Conservation (phyloP, 2,113 vertebrate genomes). For the Bothrops jararaca region DNA sequence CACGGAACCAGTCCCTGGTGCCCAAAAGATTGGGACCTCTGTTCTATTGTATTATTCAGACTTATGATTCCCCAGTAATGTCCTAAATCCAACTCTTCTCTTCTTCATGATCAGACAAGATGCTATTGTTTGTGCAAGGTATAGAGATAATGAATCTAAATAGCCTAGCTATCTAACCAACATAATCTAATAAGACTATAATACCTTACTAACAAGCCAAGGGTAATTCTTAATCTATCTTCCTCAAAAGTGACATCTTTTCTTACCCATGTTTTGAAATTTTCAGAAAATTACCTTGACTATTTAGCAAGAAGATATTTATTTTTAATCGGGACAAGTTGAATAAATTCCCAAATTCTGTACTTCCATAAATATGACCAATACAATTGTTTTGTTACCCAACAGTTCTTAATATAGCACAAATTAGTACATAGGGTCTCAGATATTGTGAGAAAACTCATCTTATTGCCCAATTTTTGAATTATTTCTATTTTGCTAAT, state of each 20-base stretch:
- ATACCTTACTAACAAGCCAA: not conserved
- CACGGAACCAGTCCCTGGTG: too few relatives aligned
- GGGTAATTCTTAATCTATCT: not conserved
- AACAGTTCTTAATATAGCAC: not conserved
- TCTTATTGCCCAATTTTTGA: not conserved
- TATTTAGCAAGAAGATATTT: not conserved
- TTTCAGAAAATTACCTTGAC: not conserved
- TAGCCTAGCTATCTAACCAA: not conserved
- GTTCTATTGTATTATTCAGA: not conserved
- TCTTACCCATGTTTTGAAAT: not conserved
- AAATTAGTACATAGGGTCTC: not conserved
- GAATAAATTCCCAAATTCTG: not conserved
- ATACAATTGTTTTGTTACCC: not conserved
- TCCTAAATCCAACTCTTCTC: not conserved
- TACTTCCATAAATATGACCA: not conserved
- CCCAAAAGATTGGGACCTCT: too few relatives aligned
- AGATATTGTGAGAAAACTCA: not conserved
- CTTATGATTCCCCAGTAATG: not conserved
- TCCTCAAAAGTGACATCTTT: not conserved
- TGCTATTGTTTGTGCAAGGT: not conserved
- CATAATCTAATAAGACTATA: not conserved
- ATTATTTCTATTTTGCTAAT: not conserved
- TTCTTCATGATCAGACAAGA: not conserved
- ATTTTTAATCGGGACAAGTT: not conserved
- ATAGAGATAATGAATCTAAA: not conserved